Percentiles rank a stretch among this genome's conserved stretches.
phyloP scores from a whole-genome alignment of 2,888 invertebrate species.

The Oscheius myriophilus region DNA sequence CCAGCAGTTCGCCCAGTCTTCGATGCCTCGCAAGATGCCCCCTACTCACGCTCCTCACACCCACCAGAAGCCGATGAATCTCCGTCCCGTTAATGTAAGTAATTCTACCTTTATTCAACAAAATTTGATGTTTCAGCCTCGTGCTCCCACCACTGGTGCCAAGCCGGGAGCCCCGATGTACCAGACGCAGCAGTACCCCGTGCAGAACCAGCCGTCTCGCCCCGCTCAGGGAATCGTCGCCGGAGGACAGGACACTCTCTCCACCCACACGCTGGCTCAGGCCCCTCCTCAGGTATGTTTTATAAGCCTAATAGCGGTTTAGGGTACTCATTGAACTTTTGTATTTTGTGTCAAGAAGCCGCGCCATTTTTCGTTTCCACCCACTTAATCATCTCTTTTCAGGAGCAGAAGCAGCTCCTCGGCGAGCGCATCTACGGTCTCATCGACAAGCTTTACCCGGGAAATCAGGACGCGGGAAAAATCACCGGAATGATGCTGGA shows the following conservation, averaged over 20 bases:
- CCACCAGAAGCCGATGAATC: constrained; percentile 32
- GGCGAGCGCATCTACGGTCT: constrained; percentile 97
- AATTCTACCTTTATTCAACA: no score
- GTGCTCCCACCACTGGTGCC: neutral
- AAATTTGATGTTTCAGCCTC: no score
- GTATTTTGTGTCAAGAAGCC: no score
- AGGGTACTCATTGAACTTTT: no score
- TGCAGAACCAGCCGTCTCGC: neutral
- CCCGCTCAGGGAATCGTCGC: constrained; percentile 45
- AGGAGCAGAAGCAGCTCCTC: constrained; percentile 97
- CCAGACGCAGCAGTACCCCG: constrained; percentile 4
- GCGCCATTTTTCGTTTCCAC: neutral
- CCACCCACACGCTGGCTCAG: constrained; percentile 92
- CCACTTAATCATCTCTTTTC: constrained; percentile 27
- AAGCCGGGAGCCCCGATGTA: constrained; percentile 4
- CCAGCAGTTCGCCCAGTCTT: constrained; percentile 35
- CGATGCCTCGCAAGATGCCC: constrained; percentile 4
- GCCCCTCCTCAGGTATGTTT: constrained; percentile 81
- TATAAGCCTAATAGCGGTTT: neutral
- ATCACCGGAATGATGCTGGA: constrained; percentile 69
- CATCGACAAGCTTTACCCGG: constrained; percentile 55
- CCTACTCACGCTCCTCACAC: constrained; percentile 34
- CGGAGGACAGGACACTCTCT: constrained; percentile 90
- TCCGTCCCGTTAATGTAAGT: no score
- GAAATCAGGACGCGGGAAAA: constrained; percentile 58